Evolutionary conservation across 2,113 vertebrate species (phyloP).

Genomic region (Mustela nigripes): DNA sequence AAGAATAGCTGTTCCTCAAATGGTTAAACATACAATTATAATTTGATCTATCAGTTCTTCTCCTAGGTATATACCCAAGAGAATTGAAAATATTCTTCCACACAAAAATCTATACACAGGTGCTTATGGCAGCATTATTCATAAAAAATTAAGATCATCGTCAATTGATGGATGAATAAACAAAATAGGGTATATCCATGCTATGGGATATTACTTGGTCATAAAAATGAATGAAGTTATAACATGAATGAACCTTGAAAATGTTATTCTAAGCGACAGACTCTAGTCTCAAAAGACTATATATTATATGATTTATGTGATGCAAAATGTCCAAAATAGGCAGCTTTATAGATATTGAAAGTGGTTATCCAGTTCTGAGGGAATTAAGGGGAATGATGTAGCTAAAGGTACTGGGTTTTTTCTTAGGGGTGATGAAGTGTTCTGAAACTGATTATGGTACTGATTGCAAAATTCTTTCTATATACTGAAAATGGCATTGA

Average conservation of each 20-base stretch:
- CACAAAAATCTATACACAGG: not conserved
- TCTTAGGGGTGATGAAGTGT: not conserved
- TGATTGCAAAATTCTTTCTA: not conserved
- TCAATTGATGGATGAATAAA: not conserved
- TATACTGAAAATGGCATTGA: not conserved
- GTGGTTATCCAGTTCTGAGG: not conserved
- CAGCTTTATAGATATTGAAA: not conserved
- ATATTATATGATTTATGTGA: not conserved
- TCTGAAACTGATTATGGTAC: conserved; percentile 7
- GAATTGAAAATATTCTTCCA: not conserved
- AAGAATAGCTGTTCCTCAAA: not conserved
- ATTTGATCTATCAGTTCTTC: not conserved
- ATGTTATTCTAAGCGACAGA: not conserved
- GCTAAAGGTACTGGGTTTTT: not conserved
- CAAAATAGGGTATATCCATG: not conserved
- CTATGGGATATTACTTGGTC: not conserved
- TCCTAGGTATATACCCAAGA: not conserved
- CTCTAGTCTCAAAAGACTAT: not conserved
- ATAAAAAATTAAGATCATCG: not conserved
- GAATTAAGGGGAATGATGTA: not conserved
- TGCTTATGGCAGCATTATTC: not conserved
- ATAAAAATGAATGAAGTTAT: conserved; percentile 9
- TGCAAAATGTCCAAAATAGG: not conserved
- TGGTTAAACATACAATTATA: not conserved
- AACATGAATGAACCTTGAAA: not conserved